These are phyloP conservation scores for Eurois occulta DNA, from an alignment of 2,888 invertebrate species.

Conservation along the genomic window DNA sequence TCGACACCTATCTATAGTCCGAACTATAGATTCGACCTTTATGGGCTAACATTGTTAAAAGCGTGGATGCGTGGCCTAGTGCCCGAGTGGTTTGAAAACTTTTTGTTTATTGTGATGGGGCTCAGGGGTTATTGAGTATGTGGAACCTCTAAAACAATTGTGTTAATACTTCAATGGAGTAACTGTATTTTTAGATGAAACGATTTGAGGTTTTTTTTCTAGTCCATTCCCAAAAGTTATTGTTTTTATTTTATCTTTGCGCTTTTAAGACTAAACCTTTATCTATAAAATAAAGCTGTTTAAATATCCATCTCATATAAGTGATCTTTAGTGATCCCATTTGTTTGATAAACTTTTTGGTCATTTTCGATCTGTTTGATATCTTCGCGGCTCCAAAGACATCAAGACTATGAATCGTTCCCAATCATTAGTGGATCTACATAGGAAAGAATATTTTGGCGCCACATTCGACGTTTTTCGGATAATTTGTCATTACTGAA, in stretches of 20 bases:
- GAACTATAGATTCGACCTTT: conserved; percentile 27
- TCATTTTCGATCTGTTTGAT: background rate
- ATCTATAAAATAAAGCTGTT: background rate
- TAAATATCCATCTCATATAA: background rate
- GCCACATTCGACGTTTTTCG: conserved; percentile 6
- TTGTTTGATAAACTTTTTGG: background rate
- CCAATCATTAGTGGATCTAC: conserved; percentile 44
- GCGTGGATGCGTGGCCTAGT: background rate
- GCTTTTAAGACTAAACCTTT: background rate
- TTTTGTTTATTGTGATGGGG: conserved; percentile 28
- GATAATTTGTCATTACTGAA: conserved; percentile 34
- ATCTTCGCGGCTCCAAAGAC: background rate
- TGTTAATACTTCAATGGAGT: background rate
- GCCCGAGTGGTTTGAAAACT: background rate
- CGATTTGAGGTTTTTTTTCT: background rate
- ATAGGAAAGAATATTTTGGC: conserved; percentile 19
- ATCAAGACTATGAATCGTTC: conserved; percentile 36
- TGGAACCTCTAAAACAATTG: background rate
- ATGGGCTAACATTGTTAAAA: conserved; percentile 42
- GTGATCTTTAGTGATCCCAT: background rate
- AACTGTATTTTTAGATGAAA: background rate
- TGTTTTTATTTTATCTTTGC: background rate
- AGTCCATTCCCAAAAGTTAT: background rate
- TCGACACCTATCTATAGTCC: conserved; percentile 38
- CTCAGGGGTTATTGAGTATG: conserved; percentile 3